Conservation (phyloP, 2,797 vertebrate species). For the Loriculus beryllinus region DNA sequence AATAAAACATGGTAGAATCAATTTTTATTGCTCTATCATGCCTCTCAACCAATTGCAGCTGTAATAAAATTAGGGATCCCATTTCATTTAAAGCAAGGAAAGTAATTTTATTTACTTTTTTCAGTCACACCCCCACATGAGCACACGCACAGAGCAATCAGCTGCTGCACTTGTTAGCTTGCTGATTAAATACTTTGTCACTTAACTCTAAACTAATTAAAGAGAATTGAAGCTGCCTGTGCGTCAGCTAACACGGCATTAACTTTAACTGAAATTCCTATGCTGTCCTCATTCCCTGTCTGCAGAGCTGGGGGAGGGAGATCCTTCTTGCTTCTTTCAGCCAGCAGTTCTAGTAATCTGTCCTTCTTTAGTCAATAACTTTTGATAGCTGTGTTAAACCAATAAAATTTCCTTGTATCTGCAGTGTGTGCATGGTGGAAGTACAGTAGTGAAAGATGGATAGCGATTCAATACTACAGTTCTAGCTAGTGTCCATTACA, state of each 20-base stretch:
- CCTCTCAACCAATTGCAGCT: constrained; percentile 47
- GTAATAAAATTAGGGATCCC: constrained; percentile 73
- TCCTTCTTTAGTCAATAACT: neutral
- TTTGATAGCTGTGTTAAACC: neutral
- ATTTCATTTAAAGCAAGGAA: constrained; percentile 66
- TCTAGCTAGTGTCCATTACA: neutral
- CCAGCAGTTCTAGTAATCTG: neutral
- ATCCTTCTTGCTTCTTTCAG: neutral
- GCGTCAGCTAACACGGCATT: constrained; percentile 52
- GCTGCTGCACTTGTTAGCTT: constrained; percentile 69
- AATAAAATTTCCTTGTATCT: neutral
- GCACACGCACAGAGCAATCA: constrained; percentile 57
- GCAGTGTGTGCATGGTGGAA: rapidly evolving
- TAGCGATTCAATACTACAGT: rapidly evolving
- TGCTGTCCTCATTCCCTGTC: neutral
- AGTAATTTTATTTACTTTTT: constrained; percentile 77
- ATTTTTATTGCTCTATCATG: constrained; percentile 70
- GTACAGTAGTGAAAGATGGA: rapidly evolving
- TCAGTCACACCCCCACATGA: constrained; percentile 31
- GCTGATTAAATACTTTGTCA: constrained; percentile 78
- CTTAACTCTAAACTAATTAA: constrained; percentile 77
- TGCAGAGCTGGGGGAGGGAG: neutral
- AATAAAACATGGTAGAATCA: constrained; percentile 59
- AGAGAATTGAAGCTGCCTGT: constrained; percentile 68
- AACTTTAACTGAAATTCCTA: constrained; percentile 40